Evolutionary conservation across 2,888 invertebrate genomes (phyloP).

Genomic region (Strigamia maritima): DNA sequence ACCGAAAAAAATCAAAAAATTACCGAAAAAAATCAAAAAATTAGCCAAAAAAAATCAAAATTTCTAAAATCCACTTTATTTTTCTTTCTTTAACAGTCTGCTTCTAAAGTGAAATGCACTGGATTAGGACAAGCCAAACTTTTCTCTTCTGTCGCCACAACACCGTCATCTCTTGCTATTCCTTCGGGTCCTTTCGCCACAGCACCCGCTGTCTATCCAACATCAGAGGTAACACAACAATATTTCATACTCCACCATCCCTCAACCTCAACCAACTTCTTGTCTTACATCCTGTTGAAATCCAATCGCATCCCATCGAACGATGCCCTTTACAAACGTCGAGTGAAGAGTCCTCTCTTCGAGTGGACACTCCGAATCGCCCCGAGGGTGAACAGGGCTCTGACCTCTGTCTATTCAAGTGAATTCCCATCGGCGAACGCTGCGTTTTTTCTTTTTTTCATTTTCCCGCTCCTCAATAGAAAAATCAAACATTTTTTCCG

Average conservation of each 20-base stretch:
- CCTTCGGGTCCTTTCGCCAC: slow-evolving; percentile 12
- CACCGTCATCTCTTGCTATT: not conserved
- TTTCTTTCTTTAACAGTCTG: slow-evolving; percentile 16
- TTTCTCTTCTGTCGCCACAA: slow-evolving; percentile 4
- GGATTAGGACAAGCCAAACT: slow-evolving; percentile 19
- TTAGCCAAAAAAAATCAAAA: too few species aligned
- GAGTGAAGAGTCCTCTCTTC: slow-evolving; percentile 13
- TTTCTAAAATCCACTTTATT: not conserved
- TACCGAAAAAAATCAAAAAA: too few species aligned
- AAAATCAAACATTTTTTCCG: not conserved
- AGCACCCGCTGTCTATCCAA: not conserved
- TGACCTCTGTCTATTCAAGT: slow-evolving; percentile 7
- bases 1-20: too few species aligned
- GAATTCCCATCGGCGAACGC: not conserved
- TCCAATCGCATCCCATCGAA: slow-evolving; percentile 20
- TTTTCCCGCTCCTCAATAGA: not conserved
- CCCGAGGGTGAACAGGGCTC: slow-evolving; percentile 1
- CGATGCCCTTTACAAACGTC: not conserved
- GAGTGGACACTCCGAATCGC: slow-evolving; percentile 19
- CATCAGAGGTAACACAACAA: not conserved
- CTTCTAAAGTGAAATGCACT: slow-evolving; percentile 21
- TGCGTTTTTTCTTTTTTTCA: not conserved
- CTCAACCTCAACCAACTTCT: not conserved
- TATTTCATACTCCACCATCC: not conserved
- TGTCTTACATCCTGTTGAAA: not conserved